Evolutionary conservation across 2,113 vertebrate species (phyloP), one percentile per base, ranked within the genome.

Genomic region (Melanotaenia duboulayi): DNA sequence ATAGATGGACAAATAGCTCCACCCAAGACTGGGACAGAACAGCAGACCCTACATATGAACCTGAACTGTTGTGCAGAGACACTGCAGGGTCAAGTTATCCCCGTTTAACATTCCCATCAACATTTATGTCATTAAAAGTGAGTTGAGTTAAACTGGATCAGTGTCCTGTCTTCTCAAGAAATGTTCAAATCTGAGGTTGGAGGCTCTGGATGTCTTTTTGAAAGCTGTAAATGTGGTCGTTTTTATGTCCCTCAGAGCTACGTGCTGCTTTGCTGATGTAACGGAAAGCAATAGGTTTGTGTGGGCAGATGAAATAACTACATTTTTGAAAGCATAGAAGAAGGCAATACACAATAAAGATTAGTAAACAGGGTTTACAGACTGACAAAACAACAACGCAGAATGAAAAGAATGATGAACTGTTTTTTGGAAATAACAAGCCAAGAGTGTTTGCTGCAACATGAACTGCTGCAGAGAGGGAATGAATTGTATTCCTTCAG

Each of bases 1-100:
- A 80, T 71, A 56, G 66, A 86, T 60, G 74, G 81, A 56, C 5
- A 28, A 74, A 54, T 69, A 54, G 71, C 58, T 76, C 82, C 78
- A 85, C 83, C 88, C 84, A 74, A 76, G 56, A 54, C 57, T 25
- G 0, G 14, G 42, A 60, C 54, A 46, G 71, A 59, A 61, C 73
- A 50, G 55, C 67, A 39, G 70, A 64, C 54, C 23, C 37, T 32
- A 54, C 80, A 74, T 80, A 69, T 19, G 69, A 17, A 25, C 65
- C 56, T 39, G 50, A 80, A 79, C 58, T 78, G 64, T 48, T 28
- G 77, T 17, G 52, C 25, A 28, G 35, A 55, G 40, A 60, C 12
- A 13, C 54, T 46, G 54, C 52, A 40, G n/a, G 57, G 77, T 70
- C 78, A 75, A 56, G 20, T 69, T 57, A 76, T 71, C 57, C 61